Evolutionary conservation across 2,797 vertebrate species (phyloP), one percentile per base, ranked within the genome.

Genomic region (Moxostoma hubbsi): DNA sequence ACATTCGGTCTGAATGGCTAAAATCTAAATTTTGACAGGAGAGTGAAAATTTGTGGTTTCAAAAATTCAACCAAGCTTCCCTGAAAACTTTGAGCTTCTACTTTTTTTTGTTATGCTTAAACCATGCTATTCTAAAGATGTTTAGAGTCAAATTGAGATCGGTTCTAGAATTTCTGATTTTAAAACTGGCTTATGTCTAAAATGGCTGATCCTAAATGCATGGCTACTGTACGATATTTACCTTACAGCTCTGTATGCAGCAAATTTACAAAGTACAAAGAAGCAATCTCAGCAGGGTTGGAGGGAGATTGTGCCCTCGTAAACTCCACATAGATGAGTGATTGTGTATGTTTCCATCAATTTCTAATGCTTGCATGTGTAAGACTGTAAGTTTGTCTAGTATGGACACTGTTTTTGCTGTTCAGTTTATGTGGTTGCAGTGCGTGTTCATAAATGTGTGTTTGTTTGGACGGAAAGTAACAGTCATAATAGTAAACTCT

Each of bases 401-500:
- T 18, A 69, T 54, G 66, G 49, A 24, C 66, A 62, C 47, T 58
- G 74, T 43, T 75, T 57, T 46, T 46, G 8, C 15, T 36, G 36
- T 53, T 55, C 24, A 63, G 36, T 57, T 49, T 46, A 43, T 63
- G 61, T 54, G 12, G 53, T 15, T 12, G 3, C 24, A 63, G 36
- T 68, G 13, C 45, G 66, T 57, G 50, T 63, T 13, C n/a, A 24
- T 58, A 24, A 75, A 65, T 64, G 61, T 76, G 12, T 63, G 50
- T 47, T n/a, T 11, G 45, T 73, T 55, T 75, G 66, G 79, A 61
- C 55, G 67, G 80, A 81, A 54, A 66, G 71, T 85, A 81, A 85
- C 82, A 85, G 85, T 86, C 83, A 51, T 86, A 55, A 67, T 81
- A 77, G 82, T 85, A 81, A 86, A 86, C 85, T 79, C 70, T 82